A percentile compares a stretch with the other conserved stretches of the same genome.
phyloP scores from a whole-genome alignment of 2,888 invertebrate species.

The Melinaea marsaeus region DNA sequence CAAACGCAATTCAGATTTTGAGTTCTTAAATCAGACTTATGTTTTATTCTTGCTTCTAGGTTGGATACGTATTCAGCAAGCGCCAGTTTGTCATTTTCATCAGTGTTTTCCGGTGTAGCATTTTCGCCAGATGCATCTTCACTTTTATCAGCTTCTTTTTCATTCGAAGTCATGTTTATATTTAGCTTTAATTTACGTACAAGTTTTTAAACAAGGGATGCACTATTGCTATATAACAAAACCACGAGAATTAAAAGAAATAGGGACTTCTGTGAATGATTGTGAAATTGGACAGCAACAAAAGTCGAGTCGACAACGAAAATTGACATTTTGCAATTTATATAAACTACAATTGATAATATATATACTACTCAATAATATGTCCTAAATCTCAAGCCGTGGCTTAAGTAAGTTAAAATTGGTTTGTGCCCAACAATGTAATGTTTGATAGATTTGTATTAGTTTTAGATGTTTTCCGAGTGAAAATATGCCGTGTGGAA shows the following conservation, averaged over 20 bases:
- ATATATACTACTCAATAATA: too few relatives aligned
- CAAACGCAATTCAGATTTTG: constrained; percentile 80
- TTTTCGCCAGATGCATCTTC: constrained; percentile 36
- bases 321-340: too few relatives aligned
- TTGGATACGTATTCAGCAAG: constrained; percentile 75
- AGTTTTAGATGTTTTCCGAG: constrained; percentile 77
- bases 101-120: constrained; percentile 59
- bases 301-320: too few relatives aligned
- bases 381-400: constrained; percentile 80
- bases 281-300: too few relatives aligned
- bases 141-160: constrained; percentile 49
- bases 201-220: too few relatives aligned
- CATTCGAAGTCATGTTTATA: constrained; percentile 53
- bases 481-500: constrained; percentile 81
- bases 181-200: not conserved
- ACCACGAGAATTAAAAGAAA: too few relatives aligned
- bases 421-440: too few relatives aligned
- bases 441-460: not conserved
- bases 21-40: constrained; percentile 81
- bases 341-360: too few relatives aligned
- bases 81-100: constrained; percentile 68
- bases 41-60: constrained; percentile 80
- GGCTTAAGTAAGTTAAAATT: constrained; percentile 80
- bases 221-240: too few relatives aligned
- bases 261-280: too few relatives aligned